phyloP scores from a whole-genome alignment of 1,140 invertebrate species.

The Dendroctonus ponderosae region DNA sequence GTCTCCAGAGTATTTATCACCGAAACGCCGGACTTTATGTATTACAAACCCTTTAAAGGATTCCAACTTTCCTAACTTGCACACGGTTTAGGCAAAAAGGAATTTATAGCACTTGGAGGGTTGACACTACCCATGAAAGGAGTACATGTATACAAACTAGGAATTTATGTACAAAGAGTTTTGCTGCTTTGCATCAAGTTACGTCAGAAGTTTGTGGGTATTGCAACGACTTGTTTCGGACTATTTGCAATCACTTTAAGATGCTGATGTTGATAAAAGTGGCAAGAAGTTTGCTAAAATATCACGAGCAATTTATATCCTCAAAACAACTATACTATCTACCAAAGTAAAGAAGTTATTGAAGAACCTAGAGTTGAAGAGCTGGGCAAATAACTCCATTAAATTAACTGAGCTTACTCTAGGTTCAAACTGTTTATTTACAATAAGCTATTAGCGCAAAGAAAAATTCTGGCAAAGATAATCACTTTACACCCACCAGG shows the following conservation, averaged over 20 bases:
- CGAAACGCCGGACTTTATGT: slow-evolving; percentile 32
- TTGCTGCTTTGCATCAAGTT: slow-evolving; percentile 23
- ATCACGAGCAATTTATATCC: no score
- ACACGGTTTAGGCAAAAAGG: slow-evolving; percentile 33
- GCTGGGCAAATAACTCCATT: no score
- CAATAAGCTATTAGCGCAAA: no score
- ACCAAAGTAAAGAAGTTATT: no score
- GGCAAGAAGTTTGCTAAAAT: slow-evolving; percentile 2
- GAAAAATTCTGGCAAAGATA: no score
- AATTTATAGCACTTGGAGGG: slow-evolving; percentile 34
- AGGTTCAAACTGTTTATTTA: no score
- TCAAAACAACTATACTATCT: no score
- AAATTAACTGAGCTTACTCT: no score
- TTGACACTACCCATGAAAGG: slow-evolving; percentile 26
- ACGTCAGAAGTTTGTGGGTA: slow-evolving; percentile 4
- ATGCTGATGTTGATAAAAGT: slow-evolving; percentile 17
- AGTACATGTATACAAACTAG: slow-evolving; percentile 20
- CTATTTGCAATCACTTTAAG: slow-evolving; percentile 18
- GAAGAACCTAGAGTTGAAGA: no score
- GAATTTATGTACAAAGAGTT: slow-evolving; percentile 32
- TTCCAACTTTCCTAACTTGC: slow-evolving; percentile 30
- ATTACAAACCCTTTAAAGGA: slow-evolving; percentile 35
- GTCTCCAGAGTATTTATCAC: slow-evolving; percentile 32
- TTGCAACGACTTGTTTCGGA: slow-evolving; percentile 6
- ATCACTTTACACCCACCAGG: no score